phyloP scores from a whole-genome alignment of 2,113 vertebrate species.

The Gymnarchus niloticus region DNA sequence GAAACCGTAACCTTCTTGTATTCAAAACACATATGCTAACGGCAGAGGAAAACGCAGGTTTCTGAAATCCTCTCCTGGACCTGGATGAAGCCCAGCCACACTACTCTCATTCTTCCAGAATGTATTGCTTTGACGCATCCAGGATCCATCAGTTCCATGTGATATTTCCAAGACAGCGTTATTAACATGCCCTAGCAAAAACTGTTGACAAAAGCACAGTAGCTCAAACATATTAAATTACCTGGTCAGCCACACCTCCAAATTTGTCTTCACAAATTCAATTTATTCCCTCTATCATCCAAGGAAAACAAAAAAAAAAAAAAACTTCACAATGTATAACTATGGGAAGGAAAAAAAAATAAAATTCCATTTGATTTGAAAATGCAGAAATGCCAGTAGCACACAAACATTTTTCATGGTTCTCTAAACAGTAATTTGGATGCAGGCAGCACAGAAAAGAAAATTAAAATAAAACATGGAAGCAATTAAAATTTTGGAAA shows the following conservation, averaged over 20 bases:
- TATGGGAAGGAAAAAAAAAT: not conserved
- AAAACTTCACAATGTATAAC: conserved; percentile 4
- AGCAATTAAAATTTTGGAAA: conserved; percentile 20
- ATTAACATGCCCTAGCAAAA: conserved; percentile 50
- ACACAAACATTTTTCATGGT: conserved; percentile 8
- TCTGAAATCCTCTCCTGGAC: not conserved
- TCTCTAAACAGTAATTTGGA: conserved; percentile 20
- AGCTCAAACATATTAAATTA: conserved; percentile 45
- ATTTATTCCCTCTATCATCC: conserved; percentile 11
- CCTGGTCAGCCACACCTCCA: conserved; percentile 30
- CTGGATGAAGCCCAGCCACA: conserved; percentile 27
- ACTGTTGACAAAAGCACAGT: conserved; percentile 49
- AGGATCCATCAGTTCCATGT: conserved; percentile 39
- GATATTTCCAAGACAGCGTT: conserved; percentile 37
- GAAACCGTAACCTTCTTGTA: not conserved
- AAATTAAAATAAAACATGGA: conserved; percentile 21
- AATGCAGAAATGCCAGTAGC: not conserved
- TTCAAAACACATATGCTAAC: not conserved
- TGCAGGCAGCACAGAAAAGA: conserved; percentile 19
- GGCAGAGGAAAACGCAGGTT: not conserved
- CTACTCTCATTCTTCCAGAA: conserved; percentile 15
- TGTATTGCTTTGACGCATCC: conserved; percentile 37
- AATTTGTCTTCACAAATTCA: conserved; percentile 20
- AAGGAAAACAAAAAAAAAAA: conserved; percentile 2
- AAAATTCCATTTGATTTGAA: conserved; percentile 5